Percentiles rank a stretch among this genome's conserved stretches.
These are phyloP conservation scores for Microcebus murinus DNA, from an alignment of 2,113 vertebrate species.

Conservation along the genomic window DNA sequence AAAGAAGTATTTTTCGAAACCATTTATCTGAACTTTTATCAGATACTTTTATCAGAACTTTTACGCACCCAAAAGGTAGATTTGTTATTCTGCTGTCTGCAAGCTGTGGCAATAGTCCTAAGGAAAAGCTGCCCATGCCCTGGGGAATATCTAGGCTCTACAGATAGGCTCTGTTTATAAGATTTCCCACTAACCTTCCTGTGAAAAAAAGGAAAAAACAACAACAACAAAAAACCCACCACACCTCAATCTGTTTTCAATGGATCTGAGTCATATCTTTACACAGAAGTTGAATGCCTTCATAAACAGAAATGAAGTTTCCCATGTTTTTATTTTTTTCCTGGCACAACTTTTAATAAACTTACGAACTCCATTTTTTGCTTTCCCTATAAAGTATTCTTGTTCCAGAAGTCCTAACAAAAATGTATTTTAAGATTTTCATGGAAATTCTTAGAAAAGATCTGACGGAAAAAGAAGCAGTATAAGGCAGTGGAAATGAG, in stretches of 20 bases:
- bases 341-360: conserved; percentile 41
- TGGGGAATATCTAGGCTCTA: not conserved
- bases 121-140: not conserved
- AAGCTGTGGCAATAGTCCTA: not conserved
- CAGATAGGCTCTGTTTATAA: not conserved
- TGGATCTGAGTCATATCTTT: not conserved
- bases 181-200: not conserved
- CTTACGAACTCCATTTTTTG: conserved; percentile 22
- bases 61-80: not conserved
- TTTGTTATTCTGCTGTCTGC: not conserved
- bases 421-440: conserved; percentile 36
- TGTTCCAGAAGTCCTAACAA: not conserved
- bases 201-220: not conserved
- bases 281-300: not conserved
- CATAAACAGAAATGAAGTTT: conserved; percentile 41
- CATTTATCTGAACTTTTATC: not conserved
- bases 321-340: not conserved
- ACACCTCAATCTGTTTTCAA: conserved; percentile 2
- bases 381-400: conserved; percentile 34
- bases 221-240: too few relatives aligned
- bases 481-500: not conserved
- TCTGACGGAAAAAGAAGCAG: not conserved
- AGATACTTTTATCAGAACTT: not conserved
- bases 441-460: conserved; percentile 24
- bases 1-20: not conserved